Evolutionary conservation across 2,113 vertebrate species (phyloP), one percentile per base, ranked within the genome.

Genomic region (Eolophus roseicapilla): DNA sequence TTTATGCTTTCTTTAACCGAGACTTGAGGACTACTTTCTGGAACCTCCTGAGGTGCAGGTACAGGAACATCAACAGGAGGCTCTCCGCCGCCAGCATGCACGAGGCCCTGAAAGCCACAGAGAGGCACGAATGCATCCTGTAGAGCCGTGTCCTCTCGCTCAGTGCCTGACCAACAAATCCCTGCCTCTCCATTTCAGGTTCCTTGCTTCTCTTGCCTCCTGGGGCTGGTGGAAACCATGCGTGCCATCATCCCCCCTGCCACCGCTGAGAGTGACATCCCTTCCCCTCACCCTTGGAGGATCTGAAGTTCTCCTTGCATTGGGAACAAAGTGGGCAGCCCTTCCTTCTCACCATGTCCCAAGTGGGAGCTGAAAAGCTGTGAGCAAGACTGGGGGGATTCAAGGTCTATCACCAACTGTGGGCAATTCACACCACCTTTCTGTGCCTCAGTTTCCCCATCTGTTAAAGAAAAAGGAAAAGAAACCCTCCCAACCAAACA

Each of bases 11-110:
- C 94, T 98, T 98, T 94, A 98, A 98, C 93, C 84, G 98, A 5
- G 98, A 98, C 76, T 93, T 98, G 79, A 98, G 98, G 96, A 98
- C 98, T 96, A 98, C 98, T 50, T 98, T 98, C 91, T 98, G 98
- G 97, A 98, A 97, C 92, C 97, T 98, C 57, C 93, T 98, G 91
- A 93, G 97, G 28, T 98, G 98, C 93, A 97, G 92, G 64, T 98
- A 98, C 91, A 97, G 98, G 73, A 98, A 98, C 95, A 98, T 98
- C 95, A 98, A 98, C 84, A 75, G 98, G 81, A 97, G 98, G 67
- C 97, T 98, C 17, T 98, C 98, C 0, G 98, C 98, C 0, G 97
- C 97, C 44, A 97, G 98, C 93, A 98, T 98, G 97, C 98, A 98
- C 4, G 98, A 98, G 87, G 98, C 97, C 9, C 93, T 98, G 92